phyloP scores from a whole-genome alignment of 2,888 invertebrate species.

The Norana najaformis region DNA sequence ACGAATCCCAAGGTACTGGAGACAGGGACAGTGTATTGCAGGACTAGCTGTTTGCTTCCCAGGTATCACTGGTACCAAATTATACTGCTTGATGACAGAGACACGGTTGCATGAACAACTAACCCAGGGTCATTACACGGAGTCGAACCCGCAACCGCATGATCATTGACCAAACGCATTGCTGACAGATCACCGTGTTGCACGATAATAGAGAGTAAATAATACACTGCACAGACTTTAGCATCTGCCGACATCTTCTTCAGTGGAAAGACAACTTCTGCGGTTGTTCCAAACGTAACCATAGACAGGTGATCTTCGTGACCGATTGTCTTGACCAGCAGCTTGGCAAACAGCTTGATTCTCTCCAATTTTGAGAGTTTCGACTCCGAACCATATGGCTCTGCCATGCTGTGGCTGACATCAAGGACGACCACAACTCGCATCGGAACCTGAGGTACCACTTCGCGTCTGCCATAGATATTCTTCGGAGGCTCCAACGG shows the following conservation, averaged over 20 bases:
- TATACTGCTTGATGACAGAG: too few relatives aligned
- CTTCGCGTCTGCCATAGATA: slow-evolving; percentile 31
- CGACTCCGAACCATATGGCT: slow-evolving; percentile 42
- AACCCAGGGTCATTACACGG: too few relatives aligned
- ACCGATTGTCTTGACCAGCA: slow-evolving; percentile 49
- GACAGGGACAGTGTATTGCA: too few relatives aligned
- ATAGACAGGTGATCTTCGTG: slow-evolving; percentile 51
- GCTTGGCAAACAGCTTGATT: slow-evolving; percentile 32
- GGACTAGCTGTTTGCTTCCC: too few relatives aligned
- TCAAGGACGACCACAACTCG: slow-evolving; percentile 55
- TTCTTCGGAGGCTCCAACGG: slow-evolving; percentile 43
- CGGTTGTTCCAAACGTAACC: slow-evolving; percentile 53
- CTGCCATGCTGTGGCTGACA: slow-evolving; percentile 56
- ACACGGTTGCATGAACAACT: too few relatives aligned
- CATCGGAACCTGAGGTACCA: slow-evolving; percentile 47
- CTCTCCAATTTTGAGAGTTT: slow-evolving; percentile 50
- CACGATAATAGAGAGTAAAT: background rate
- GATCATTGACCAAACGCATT: too few relatives aligned
- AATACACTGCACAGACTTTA: slow-evolving; percentile 45
- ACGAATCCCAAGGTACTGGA: too few relatives aligned
- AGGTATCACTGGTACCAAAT: too few relatives aligned
- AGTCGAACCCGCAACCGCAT: too few relatives aligned
- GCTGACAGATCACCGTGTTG: too few relatives aligned
- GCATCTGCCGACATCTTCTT: slow-evolving; percentile 47
- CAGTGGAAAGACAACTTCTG: slow-evolving; percentile 51